Base-by-base conservation (phyloP, 2,797 vertebrate genomes). In the Harpagifer antarcticus region DNA sequence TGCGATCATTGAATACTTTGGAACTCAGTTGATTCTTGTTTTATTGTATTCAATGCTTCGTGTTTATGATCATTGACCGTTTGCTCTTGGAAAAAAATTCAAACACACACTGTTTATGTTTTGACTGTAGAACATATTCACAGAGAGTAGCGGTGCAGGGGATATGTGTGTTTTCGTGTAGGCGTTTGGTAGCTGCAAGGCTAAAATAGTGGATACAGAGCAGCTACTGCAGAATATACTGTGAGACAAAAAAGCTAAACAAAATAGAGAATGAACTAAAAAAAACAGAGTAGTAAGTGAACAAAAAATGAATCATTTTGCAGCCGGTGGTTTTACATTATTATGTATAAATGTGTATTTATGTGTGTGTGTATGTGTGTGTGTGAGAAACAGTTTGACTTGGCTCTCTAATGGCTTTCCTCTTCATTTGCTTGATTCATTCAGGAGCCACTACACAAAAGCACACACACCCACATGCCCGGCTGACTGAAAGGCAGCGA, bases 391-490 rank as follows among this genome's bases (percentile, higher is more conserved):
- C 64, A 74, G 65, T 83, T 49, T 20, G 57, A 86, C 80, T 78
- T 82, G 68, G 68, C 74, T 83, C 83, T 86, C 73, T 88, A 86
- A 91, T 89, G 83, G 85, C 85, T 92, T 87, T 90, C 78, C 80
- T 79, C 91, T 92, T 93, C 88, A 89, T 93, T 93, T 93, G 82
- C 79, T 83, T 89, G 83, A 92, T 92, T 94, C 90, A 92, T 91
- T 90, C 87, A 89, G 87, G 78, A 87, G 85, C 79, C 87, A 71
- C 68, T 84, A 78, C 87, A 86, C 89, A 91, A 83, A 87, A 79
- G 82, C 62, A 73, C 81, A 77, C 87, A 90, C 76, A 77, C 82
- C 76, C 88, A 90, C 87, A 87, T 83, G 85, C 84, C 83, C 86
- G 77, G 88, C 89, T 87, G 88, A 90, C 88, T 92, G 88, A 93